Evolutionary conservation across 2,888 invertebrate genomes (phyloP).

Genomic region (Diaprepes abbreviatus): DNA sequence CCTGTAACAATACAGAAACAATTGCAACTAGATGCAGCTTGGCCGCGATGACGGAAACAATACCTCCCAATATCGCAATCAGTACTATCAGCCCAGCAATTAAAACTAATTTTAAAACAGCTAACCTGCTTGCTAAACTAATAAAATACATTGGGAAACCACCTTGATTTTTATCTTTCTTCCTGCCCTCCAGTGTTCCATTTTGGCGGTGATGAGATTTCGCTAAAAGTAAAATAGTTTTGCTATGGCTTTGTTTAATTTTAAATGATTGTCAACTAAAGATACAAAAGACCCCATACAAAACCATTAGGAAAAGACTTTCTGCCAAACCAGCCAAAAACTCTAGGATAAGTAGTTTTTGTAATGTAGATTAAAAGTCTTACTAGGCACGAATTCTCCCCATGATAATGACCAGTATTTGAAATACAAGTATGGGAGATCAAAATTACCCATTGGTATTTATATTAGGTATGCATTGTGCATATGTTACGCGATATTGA

Average conservation of each 20-base stretch:
- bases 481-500: no score
- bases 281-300: no score
- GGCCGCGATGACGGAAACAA: constrained; percentile 25
- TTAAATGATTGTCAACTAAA: no score
- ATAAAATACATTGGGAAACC: constrained; percentile 32
- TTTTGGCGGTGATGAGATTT: neutral
- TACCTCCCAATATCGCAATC: constrained; percentile 18
- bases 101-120: constrained; percentile 32
- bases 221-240: constrained; percentile 15
- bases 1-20: constrained; percentile 37
- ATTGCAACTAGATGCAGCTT: constrained; percentile 46
- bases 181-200: constrained; percentile 12
- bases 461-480: no score
- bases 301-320: no score
- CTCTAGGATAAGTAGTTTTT: no score
- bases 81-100: constrained; percentile 30
- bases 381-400: no score
- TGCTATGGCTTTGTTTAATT: neutral
- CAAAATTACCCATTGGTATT: no score
- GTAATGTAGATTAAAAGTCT: no score
- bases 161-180: constrained; percentile 23
- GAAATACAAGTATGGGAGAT: no score
- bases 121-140: constrained; percentile 30
- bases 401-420: no score
- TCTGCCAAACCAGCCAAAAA: no score